Conservation (phyloP, 2,888 invertebrate genomes). For the Mystacides longicornis region DNA sequence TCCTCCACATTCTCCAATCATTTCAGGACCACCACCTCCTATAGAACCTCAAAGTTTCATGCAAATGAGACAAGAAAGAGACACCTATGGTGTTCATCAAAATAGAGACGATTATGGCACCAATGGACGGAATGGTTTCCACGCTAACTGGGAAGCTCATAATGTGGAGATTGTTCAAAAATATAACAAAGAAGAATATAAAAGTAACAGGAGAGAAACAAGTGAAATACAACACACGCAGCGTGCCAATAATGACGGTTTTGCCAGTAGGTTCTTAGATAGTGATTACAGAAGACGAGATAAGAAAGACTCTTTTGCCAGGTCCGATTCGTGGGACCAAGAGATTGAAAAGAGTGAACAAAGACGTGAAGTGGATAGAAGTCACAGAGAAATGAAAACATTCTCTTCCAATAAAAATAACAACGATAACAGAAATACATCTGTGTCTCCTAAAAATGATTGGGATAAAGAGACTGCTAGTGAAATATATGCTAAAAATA, state of each 20-base stretch:
- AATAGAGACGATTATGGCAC: slow-evolving; percentile 46
- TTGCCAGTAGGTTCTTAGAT: slow-evolving; percentile 25
- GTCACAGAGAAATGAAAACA: slow-evolving; percentile 39
- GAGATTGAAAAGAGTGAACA: slow-evolving; percentile 36
- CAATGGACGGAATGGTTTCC: slow-evolving; percentile 40
- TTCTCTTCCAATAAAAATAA: slow-evolving; percentile 34
- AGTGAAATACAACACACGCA: slow-evolving; percentile 14
- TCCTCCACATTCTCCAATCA: slow-evolving; percentile 49
- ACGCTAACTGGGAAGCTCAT: slow-evolving; percentile 42
- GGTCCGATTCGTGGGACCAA: slow-evolving; percentile 32
- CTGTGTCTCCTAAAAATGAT: slow-evolving; percentile 26
- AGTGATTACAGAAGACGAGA: slow-evolving; percentile 23
- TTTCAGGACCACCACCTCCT: slow-evolving; percentile 60
- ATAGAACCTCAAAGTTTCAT: slow-evolving; percentile 56
- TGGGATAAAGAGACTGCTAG: slow-evolving; percentile 25
- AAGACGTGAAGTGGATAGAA: slow-evolving; percentile 38
- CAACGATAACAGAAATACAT: slow-evolving; percentile 28
- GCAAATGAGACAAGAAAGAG: slow-evolving; percentile 60
- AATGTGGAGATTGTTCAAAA: slow-evolving; percentile 24
- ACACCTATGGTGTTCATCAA: slow-evolving; percentile 67
- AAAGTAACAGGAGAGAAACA: slow-evolving; percentile 16
- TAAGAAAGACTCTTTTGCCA: slow-evolving; percentile 26
- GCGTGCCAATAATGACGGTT: slow-evolving; percentile 22
- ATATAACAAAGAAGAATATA: slow-evolving; percentile 22
- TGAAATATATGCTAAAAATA: slow-evolving; percentile 24